Evolutionary conservation across 2,113 vertebrate species (phyloP).

Genomic region (Gambusia holbrooki): DNA sequence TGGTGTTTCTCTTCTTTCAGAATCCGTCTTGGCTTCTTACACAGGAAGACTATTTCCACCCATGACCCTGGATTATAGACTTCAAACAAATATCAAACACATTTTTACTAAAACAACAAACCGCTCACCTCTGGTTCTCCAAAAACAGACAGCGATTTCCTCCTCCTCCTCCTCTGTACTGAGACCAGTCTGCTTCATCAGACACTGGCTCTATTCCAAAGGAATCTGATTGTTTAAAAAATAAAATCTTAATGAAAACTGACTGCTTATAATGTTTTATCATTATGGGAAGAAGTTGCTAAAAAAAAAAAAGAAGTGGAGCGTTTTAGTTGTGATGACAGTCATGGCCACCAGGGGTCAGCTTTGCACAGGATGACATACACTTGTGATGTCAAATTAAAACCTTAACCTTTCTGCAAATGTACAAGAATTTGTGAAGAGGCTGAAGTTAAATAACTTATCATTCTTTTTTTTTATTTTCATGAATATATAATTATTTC

Average conservation of each 20-base stretch:
- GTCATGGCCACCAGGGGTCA: constrained; percentile 68
- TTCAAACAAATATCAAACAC: constrained; percentile 78
- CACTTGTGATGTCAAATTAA: background rate
- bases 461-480: background rate
- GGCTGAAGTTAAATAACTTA: background rate
- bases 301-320: background rate
- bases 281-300: background rate
- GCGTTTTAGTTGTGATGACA: constrained; percentile 28
- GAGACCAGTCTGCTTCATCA: constrained; percentile 1
- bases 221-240: background rate
- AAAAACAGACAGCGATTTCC: constrained; percentile 60
- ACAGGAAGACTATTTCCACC: constrained; percentile 67
- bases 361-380: constrained; percentile 60
- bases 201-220: background rate
- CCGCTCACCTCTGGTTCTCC: constrained; percentile 74
- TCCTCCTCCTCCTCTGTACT: constrained; percentile 55
- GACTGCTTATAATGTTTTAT: background rate
- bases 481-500: background rate
- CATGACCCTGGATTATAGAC: constrained; percentile 70
- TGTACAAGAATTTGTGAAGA: background rate
- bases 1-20: constrained; percentile 50
- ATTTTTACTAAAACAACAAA: constrained; percentile 72
- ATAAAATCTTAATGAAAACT: fast-evolving
- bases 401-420: background rate
- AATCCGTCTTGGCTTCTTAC: constrained; percentile 53